Base-by-base conservation (phyloP, 2,888 invertebrate species). In the Heliconius charithonia region DNA sequence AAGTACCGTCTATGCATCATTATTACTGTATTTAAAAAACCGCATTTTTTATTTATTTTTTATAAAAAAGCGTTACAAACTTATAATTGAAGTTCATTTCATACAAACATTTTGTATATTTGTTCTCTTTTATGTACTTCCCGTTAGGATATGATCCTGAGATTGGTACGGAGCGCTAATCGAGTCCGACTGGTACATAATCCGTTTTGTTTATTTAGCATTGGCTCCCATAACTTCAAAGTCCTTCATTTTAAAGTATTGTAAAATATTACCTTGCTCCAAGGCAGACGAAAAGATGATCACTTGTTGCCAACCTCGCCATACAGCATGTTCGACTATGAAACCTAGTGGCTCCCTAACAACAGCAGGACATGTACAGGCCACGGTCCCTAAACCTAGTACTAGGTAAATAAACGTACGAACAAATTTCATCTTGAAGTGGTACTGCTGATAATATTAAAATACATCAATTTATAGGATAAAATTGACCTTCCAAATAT, bases 241-340 rank as follows among this genome's bases (percentile, higher is more conserved):
- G 32, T 9, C 32, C 32, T 37, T 45, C 0, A 16, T 59, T 22
- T 59, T 59, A 59, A 59, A n/a, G n/a, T 10, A 59, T 10, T 59
- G 59, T 32, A 45, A n/a, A 19, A 16, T 45, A 12, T 81, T 86
- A 94, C 94, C 90, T 85, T 85, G 83, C 76, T 93, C 89, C 27
- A 89, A 79, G 19, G 87, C 86, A 29, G 94, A 90, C 4, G 94
- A 90, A 81, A 95, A 95, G 0, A 96, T 84, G 3, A 95, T 84
- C 0, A 93, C 89, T 78, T 96, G 95, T 0, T 93, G 91, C 96
- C 96, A 96, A 1, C 95, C 94, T 71, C 95, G 89, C 94, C 95
- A 96, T 27, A 94, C 85, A 0, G 95, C 95, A 78, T 95, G 95
- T 79, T 96, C 95, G 80, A 96, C 82, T 4, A 95, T 89, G 67